Conservation (phyloP, 30 jellyfish, hydroid and myxozoan species). For the Pseudorhiza aurosa region DNA sequence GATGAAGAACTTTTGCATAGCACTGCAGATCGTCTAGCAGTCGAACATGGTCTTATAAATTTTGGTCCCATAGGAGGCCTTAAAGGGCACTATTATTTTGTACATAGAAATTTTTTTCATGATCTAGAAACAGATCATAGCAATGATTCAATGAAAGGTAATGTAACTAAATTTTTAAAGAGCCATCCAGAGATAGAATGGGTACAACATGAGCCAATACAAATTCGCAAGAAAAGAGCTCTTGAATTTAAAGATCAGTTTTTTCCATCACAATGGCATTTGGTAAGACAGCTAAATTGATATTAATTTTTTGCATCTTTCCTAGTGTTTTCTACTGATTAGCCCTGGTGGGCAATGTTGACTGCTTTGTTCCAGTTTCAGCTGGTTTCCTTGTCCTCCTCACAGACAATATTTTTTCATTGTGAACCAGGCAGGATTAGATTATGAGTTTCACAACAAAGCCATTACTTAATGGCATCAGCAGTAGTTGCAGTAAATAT, state of each 20-base stretch:
- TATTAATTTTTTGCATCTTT: no score
- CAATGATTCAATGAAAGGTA: slow-evolving; percentile 3
- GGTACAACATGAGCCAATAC: slow-evolving; percentile 85
- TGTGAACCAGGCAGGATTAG: no score
- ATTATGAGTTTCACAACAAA: no score
- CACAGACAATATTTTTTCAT: no score
- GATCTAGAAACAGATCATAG: background rate
- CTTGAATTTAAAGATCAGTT: slow-evolving; percentile 94
- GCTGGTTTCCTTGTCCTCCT: no score
- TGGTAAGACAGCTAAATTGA: no score
- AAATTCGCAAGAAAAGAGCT: slow-evolving; percentile 80
- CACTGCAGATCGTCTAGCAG: slow-evolving; percentile 69
- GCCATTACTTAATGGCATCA: no score
- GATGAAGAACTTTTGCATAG: background rate
- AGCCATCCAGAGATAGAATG: slow-evolving; percentile 86
- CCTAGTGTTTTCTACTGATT: no score
- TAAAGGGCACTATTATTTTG: slow-evolving; percentile 84
- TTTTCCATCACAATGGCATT: slow-evolving; percentile 99
- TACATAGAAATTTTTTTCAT: slow-evolving; percentile 79
- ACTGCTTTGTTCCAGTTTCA: no score
- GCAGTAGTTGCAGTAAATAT: no score
- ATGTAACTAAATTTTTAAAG: slow-evolving; percentile 42
- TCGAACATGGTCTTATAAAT: slow-evolving; percentile 65
- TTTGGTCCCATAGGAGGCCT: slow-evolving; percentile 98
- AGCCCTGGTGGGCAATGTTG: no score